These are phyloP conservation scores for Chaetodon trifasciatus DNA, from an alignment of 2,797 vertebrate species.

Conservation along the genomic window DNA sequence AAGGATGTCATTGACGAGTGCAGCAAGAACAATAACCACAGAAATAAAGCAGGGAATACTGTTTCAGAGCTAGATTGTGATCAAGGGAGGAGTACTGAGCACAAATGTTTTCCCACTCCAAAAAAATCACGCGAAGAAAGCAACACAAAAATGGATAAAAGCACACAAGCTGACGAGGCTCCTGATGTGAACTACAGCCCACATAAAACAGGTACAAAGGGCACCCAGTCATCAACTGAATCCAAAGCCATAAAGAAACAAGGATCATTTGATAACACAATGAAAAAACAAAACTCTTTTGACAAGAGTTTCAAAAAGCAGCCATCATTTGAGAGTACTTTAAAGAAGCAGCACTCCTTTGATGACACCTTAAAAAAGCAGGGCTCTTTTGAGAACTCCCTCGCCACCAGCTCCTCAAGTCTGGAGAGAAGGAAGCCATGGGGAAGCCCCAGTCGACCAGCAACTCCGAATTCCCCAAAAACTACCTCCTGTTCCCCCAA, in stretches of 20 bases:
- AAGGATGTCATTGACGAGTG: constrained; percentile 49
- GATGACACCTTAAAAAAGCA: constrained; percentile 80
- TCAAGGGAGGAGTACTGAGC: constrained; percentile 31
- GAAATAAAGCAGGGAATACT: constrained; percentile 26
- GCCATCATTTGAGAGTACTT: constrained; percentile 77
- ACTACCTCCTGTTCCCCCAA: constrained; percentile 79
- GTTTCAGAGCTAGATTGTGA: constrained; percentile 32
- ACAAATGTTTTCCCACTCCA: constrained; percentile 33
- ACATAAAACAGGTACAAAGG: constrained; percentile 63
- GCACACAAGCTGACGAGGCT: constrained; percentile 76
- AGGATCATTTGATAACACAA: constrained; percentile 76
- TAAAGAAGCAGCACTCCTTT: constrained; percentile 82
- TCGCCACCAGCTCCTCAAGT: constrained; percentile 69
- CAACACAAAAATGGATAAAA: constrained; percentile 74
- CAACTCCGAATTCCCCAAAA: constrained; percentile 72
- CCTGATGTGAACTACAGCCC: constrained; percentile 56
- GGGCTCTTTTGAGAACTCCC: constrained; percentile 75
- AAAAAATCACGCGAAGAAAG: constrained; percentile 52
- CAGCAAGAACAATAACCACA: constrained; percentile 63
- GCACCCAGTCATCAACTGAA: constrained; percentile 55
- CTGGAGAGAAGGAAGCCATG: constrained; percentile 85
- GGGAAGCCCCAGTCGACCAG: constrained; percentile 80
- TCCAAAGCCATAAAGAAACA: constrained; percentile 78
- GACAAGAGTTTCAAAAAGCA: constrained; percentile 81
- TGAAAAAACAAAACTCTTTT: constrained; percentile 80